Evolutionary conservation across 2,113 vertebrate species (phyloP).

Genomic region (Microcebus jonahi): DNA sequence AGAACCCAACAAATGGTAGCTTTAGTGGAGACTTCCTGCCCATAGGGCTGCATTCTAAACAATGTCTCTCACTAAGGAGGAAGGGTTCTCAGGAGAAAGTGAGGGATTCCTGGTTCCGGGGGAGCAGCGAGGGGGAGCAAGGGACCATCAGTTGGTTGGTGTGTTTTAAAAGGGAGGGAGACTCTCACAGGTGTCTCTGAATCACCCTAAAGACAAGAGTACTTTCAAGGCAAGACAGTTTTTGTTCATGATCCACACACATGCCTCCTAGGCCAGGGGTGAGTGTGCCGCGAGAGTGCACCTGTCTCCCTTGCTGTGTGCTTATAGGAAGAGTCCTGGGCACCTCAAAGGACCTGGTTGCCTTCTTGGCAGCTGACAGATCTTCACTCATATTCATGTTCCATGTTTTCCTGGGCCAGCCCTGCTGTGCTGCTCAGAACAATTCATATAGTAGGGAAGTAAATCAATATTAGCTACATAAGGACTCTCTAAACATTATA

Average conservation of each 20-base stretch:
- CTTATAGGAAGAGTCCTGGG: not conserved
- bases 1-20: not conserved
- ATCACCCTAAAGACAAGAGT: not conserved
- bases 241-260: not conserved
- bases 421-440: not conserved
- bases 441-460: constrained; percentile 54
- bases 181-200: not conserved
- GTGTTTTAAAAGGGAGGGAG: not conserved
- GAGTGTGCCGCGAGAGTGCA: not conserved
- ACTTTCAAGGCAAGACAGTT: not conserved
- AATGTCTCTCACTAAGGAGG: not conserved
- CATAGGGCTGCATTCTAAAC: not conserved
- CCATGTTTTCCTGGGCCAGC: constrained; percentile 25
- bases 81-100: not conserved
- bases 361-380: constrained; percentile 19
- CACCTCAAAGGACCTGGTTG: not conserved
- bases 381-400: constrained; percentile 9
- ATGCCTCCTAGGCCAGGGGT: too few relatives aligned
- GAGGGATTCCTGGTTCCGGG: not conserved
- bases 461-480: constrained; percentile 63
- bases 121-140: not conserved
- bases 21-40: not conserved
- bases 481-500: constrained; percentile 59
- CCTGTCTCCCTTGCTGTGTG: not conserved
- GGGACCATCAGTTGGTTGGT: not conserved